Evolutionary conservation across 2,113 vertebrate species (phyloP), one percentile per base, ranked within the genome.

Genomic region (Heteronetta atricapilla): DNA sequence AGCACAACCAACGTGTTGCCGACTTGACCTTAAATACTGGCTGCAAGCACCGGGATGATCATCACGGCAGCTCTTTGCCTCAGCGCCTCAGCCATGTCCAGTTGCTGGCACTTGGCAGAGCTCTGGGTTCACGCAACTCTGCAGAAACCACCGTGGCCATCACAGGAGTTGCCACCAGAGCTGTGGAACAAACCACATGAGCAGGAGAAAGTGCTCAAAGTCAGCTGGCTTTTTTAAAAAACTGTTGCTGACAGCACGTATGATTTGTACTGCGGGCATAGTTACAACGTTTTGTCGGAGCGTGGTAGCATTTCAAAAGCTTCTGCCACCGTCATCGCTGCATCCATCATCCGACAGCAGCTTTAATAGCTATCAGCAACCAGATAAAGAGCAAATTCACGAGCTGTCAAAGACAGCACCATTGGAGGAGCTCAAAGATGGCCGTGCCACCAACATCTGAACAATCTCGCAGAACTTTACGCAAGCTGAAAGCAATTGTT

Each of bases 71-170:
- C 53, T 73, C 19, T 23, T 69, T 15, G 34, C 50, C 21, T 55
- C 14, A 11, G 48, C 0, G 0, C 8, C 34, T 16, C 64, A 55
- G 74, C 69, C 48, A 79, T 90, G 44, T 5, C 19, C 40, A 53
- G 40, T 10, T 13, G 10, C 23, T 0, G 0, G n/a, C 1, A 2
- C 28, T 36, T n/a, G 18, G 13, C n/a, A 25, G 26, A 42, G 34
- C 73, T 23, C 3, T 2, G 8, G 16, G 33, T 14, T 62, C 36
- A 28, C 33, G n/a, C 5, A 3, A 10, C 36, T 18, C 73, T 6
- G 18, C 6, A 46, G 38, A 60, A 66, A 34, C 22, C 73, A 77
- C 50, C 2, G 0, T 4, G n/a, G 15, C 28, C 28, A 22, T 3
- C 42, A 29, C 5, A 18, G 13, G 26, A 88, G 36, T 9, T 19